Evolutionary conservation across 2,888 invertebrate genomes (phyloP).

Genomic region (Tipula helvola): DNA sequence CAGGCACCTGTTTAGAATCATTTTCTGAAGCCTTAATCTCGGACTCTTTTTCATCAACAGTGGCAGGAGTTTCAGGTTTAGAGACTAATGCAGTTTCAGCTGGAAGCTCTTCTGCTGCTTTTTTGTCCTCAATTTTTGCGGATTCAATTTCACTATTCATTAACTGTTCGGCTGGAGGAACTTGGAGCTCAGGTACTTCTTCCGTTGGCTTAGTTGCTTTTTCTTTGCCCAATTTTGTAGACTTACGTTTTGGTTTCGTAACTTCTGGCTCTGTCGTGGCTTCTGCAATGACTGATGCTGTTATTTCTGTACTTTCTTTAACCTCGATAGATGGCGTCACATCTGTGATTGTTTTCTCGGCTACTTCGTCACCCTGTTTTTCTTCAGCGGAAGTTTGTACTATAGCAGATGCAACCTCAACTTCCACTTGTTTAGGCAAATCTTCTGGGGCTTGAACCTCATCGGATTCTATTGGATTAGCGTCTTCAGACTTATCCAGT

Average conservation of each 20-base stretch:
- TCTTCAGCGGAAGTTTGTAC: not conserved
- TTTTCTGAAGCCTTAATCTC: not conserved
- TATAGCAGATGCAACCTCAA: not conserved
- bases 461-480: not conserved
- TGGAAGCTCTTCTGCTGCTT: not conserved
- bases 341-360: not conserved
- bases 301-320: slow-evolving; percentile 11
- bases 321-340: not conserved
- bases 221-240: slow-evolving; percentile 11
- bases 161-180: not conserved
- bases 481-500: slow-evolving; percentile 13
- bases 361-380: not conserved
- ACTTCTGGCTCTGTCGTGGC: not conserved
- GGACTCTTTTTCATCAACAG: slow-evolving; percentile 8
- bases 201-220: not conserved
- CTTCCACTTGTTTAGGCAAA: not conserved
- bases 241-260: not conserved
- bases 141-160: slow-evolving; percentile 14
- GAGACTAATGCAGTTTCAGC: too few relatives aligned
- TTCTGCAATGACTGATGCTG: slow-evolving; percentile 11
- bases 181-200: slow-evolving; percentile 12
- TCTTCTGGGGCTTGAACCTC: not conserved
- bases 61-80: slow-evolving; percentile 1
- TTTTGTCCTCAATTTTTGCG: slow-evolving; percentile 11
- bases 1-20: not conserved